Evolutionary conservation across 2,797 vertebrate species (phyloP).

Genomic region (Sebastes kiyomatsui): DNA sequence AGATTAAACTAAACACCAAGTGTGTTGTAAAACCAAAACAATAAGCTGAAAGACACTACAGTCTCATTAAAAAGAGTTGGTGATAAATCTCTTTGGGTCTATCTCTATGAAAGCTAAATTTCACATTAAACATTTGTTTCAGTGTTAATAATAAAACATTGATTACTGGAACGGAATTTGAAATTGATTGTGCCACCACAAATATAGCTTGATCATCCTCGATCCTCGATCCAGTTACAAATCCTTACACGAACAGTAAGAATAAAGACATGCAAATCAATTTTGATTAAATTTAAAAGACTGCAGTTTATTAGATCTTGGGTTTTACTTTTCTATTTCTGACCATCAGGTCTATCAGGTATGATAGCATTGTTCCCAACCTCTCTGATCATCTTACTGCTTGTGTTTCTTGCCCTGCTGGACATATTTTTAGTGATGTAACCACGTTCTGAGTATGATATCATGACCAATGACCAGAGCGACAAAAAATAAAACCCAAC

Average conservation of each 20-base stretch:
- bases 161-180: neutral
- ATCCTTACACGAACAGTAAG: neutral
- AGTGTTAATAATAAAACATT: neutral
- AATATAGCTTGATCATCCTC: conserved; percentile 3
- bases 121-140: neutral
- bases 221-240: neutral
- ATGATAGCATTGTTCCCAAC: neutral
- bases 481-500: neutral
- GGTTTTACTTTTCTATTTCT: neutral
- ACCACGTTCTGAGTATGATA: neutral
- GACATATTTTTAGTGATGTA: neutral
- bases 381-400: neutral
- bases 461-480: neutral
- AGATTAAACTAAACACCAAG: neutral
- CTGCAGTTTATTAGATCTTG: neutral
- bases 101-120: neutral
- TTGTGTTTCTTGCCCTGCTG: neutral
- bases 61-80: neutral
- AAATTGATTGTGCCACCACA: neutral
- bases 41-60: neutral
- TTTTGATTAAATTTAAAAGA: neutral
- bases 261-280: neutral
- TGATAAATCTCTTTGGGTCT: neutral
- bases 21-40: neutral
- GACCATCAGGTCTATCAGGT: neutral